Evolutionary conservation across 2,888 invertebrate species (phyloP).

Genomic region (Belgica antarctica): DNA sequence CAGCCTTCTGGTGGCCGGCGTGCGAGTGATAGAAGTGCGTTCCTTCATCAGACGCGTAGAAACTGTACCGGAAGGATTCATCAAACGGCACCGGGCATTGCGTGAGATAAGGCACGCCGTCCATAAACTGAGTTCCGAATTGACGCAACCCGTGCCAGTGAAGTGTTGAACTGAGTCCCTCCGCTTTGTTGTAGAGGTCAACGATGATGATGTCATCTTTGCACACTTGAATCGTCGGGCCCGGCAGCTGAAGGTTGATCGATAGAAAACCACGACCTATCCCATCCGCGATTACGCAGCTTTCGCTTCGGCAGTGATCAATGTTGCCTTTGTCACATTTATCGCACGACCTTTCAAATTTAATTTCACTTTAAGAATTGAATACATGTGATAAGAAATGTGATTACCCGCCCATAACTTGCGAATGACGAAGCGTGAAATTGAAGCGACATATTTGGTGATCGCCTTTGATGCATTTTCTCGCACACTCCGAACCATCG

Average conservation of each 20-base stretch:
- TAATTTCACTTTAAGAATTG: not conserved
- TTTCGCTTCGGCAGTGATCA: constrained; percentile 25
- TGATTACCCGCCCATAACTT: constrained; percentile 33
- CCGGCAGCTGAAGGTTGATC: constrained; percentile 42
- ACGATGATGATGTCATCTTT: constrained; percentile 74
- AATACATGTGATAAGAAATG: too few species aligned
- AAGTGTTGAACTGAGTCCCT: constrained; percentile 67
- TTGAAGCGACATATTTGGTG: constrained; percentile 29
- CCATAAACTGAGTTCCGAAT: constrained; percentile 52
- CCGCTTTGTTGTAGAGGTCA: constrained; percentile 72
- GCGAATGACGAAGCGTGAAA: constrained; percentile 9
- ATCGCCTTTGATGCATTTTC: not conserved
- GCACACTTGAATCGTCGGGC: constrained; percentile 60
- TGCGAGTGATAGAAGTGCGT: constrained; percentile 56
- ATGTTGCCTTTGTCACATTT: constrained; percentile 36
- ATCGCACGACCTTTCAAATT: constrained; percentile 44
- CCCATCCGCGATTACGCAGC: constrained; percentile 44
- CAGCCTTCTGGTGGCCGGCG: constrained; percentile 54
- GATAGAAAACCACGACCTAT: constrained; percentile 37
- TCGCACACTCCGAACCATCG: not conserved
- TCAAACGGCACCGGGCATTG: constrained; percentile 53
- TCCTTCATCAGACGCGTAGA: constrained; percentile 52
- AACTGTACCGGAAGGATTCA: constrained; percentile 52
- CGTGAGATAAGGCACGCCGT: constrained; percentile 54
- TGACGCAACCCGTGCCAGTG: constrained; percentile 59